Base-by-base conservation (phyloP, 2,113 vertebrate genomes). In the Oxyura jamaicensis region DNA sequence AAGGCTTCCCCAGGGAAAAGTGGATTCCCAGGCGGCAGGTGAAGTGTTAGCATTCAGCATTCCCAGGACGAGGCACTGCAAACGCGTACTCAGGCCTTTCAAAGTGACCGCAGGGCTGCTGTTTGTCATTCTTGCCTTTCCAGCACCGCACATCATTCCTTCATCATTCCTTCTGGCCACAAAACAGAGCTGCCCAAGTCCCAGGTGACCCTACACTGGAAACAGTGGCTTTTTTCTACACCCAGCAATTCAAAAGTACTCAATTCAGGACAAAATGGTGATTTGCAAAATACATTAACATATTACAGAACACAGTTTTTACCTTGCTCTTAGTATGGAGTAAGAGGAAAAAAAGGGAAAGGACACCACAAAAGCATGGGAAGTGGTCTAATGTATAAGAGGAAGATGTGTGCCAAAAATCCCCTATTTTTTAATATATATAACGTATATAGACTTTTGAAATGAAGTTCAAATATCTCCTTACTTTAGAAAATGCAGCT, bases 81-180 rank as follows among this genome's bases (percentile, higher is more conserved):
- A 78, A 75, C 11, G 62, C 88, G 79, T 75, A 88, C 86, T 86
- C 69, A 82, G 78, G 82, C 18, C 53, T 92, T 94, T 33, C 4
- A 7, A 81, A 46, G 28, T 0, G 3, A 86, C 80, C 69, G 46
- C 69, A 86, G 62, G 3, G 50, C 74, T 86, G 74, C 73, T 92
- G 88, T 86, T 88, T 58, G 41, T 79, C 55, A 73, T 81, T 90
- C 48, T n/a, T 91, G 79, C 65, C 42, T 71, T 80, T 59, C 48
- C 71, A 74, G 75, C 44, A 80, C 55, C 83, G 66, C 53, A n/a
- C 55, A 48, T 44, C 29, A 69, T 60, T 68, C 86, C 50, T 76
- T 41, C 55, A 48, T 44, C 29, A 69, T 56, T 68, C 86, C 50
- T 76, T 41, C 65, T 48, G 69, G 69, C 73, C 53, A 42, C 35